Evolutionary conservation across 2,888 invertebrate species (phyloP).

Genomic region (Sinodicranocentrus sp.): DNA sequence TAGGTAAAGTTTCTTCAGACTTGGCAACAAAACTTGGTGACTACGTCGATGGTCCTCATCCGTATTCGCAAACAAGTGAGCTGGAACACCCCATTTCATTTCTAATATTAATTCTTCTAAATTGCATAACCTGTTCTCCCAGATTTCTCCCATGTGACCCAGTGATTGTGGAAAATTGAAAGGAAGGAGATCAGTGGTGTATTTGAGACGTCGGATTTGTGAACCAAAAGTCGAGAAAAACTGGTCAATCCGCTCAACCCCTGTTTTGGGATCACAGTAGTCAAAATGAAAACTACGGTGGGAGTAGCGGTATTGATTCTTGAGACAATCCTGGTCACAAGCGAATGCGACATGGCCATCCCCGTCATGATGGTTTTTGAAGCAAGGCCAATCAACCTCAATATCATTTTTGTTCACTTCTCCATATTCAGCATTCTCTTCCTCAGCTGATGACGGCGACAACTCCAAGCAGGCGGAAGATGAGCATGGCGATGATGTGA

Average conservation of each 20-base stretch:
- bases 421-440: slow-evolving; percentile 16
- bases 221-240: slow-evolving; percentile 60
- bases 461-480: slow-evolving; percentile 28
- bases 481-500: not conserved
- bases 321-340: slow-evolving; percentile 10
- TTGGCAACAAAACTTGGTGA: slow-evolving; percentile 36
- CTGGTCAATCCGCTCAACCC: slow-evolving; percentile 45
- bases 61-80: slow-evolving; percentile 35
- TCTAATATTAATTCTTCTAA: slow-evolving; percentile 61
- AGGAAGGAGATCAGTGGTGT: slow-evolving; percentile 69
- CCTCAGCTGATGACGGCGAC: slow-evolving; percentile 22
- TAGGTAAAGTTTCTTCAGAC: slow-evolving; percentile 48
- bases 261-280: slow-evolving; percentile 48
- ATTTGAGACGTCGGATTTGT: slow-evolving; percentile 59
- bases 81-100: slow-evolving; percentile 69
- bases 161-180: slow-evolving; percentile 62
- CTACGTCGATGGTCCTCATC: not conserved
- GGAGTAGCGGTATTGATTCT: slow-evolving; percentile 46
- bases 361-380: not conserved
- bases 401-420: slow-evolving; percentile 14
- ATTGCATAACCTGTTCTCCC: slow-evolving; percentile 53
- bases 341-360: not conserved
- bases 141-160: slow-evolving; percentile 67
- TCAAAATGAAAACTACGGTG: slow-evolving; percentile 67
- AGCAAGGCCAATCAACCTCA: slow-evolving; percentile 27